Conservation (phyloP, 2,113 vertebrate species). For the Corythornis madagascariensis region DNA sequence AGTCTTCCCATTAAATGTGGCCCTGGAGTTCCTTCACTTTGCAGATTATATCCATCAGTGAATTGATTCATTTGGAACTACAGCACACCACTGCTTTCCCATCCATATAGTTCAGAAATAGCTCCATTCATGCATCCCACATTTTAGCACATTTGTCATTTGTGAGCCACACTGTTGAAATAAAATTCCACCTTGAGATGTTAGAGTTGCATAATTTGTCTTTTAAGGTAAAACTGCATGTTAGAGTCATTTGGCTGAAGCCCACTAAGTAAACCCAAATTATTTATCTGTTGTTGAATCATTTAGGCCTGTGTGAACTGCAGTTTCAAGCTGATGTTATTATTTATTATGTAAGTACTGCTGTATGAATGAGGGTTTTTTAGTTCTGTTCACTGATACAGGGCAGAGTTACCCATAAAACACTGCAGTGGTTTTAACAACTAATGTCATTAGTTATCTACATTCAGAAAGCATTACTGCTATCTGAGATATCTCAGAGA, state of each 20-base stretch:
- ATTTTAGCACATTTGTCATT: neutral
- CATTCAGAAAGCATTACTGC: neutral
- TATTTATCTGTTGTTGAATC: conserved; percentile 24
- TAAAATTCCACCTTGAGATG: neutral
- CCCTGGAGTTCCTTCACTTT: neutral
- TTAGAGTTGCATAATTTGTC: neutral
- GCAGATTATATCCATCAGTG: neutral
- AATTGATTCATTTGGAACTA: neutral
- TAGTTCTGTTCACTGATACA: neutral
- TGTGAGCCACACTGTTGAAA: neutral
- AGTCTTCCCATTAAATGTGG: neutral
- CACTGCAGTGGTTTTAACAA: neutral
- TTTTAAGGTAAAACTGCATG: neutral
- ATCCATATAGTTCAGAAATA: neutral
- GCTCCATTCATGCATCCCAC: neutral
- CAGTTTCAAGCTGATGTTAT: conserved; percentile 33
- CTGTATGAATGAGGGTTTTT: neutral
- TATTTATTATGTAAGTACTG: conserved; percentile 9
- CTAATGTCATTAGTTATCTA: neutral
- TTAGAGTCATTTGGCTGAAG: conserved; percentile 15
- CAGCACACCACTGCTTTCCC: neutral
- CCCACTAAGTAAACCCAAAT: neutral
- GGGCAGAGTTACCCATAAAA: conserved; percentile 15
- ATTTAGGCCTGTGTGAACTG: neutral
- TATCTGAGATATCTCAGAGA: neutral